Percentiles rank a stretch among this genome's conserved stretches.
Evolutionary conservation across 2,113 vertebrate species (phyloP).

Genomic region (Procapra przewalskii): DNA sequence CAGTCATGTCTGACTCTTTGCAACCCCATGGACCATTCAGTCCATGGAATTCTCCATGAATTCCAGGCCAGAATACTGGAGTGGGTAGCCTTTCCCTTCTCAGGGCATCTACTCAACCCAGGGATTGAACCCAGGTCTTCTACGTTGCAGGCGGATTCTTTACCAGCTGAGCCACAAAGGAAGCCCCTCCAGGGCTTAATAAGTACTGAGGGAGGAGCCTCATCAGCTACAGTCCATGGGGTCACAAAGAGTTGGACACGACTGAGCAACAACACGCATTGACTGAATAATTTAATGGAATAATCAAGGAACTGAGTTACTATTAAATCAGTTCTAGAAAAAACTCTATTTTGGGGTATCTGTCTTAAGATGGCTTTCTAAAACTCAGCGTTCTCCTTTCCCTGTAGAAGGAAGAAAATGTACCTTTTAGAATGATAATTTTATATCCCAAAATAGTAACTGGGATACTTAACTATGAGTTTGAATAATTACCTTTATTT

Average conservation of each 20-base stretch:
- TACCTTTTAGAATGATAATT: not conserved
- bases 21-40: not conserved
- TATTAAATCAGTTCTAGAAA: not conserved
- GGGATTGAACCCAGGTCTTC: not conserved
- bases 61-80: not conserved
- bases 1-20: not conserved
- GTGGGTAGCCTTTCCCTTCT: not conserved
- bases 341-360: not conserved
- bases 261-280: not conserved
- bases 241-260: no score
- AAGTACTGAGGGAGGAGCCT: not conserved
- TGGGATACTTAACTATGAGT: not conserved
- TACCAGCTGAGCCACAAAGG: not conserved
- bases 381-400: not conserved
- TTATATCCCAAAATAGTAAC: not conserved
- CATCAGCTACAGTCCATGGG: no score
- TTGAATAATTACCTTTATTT: not conserved
- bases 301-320: not conserved
- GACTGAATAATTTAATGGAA: not conserved
- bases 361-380: not conserved
- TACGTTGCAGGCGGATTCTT: not conserved
- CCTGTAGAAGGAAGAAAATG: not conserved
- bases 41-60: not conserved
- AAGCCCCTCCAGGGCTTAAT: not conserved
- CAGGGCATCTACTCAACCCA: not conserved